Evolutionary conservation across 2,113 vertebrate genomes (phyloP), one percentile per base, ranked within the genome.

Genomic region (Channa maculata): DNA sequence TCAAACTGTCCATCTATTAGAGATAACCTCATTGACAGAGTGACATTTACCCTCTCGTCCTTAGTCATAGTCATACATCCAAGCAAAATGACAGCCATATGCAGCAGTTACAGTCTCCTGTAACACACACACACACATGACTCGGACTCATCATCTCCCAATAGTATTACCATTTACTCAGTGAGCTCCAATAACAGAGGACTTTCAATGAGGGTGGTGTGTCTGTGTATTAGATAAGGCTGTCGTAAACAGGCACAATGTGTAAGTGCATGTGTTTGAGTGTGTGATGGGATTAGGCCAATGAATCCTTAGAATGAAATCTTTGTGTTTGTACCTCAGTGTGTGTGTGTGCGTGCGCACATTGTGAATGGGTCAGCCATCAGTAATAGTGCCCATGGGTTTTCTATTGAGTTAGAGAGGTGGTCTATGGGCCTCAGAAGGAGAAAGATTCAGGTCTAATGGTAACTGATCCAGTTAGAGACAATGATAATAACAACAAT

Each of bases 261-360:
- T 87, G 83, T 84, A 77, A 83, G 61, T 68, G 82, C 77, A 75
- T 69, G 86, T 77, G 80, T 86, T 73, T 69, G 71, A 84, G 71
- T 86, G 80, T 76, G 79, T 82, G 84, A 90, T 81, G 82, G 87
- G 89, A 89, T 91, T 88, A 91, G 68, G 76, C 79, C 88, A 80
- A 92, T 92, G 90, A 91, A 92, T 91, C 85, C 87, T 87, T 84
- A 89, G 84, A 91, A 91, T 92, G 84, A 91, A 90, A 90, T 88
- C 86, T 84, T 73, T 80, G 79, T 75, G 69, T 84, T 61, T 88
- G 65, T 74, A 38, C 61, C 53, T 74, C 38, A 6, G 62, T 33
- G 70, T 68, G 67, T 44, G 64, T 33, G 58, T 63, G 38, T 38
- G 55, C 43, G 52, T 61, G 71, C 51, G 7, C 15, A 33, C 5